Conservation (phyloP, 2,113 vertebrate genomes). For the Ceyx melanurus region DNA sequence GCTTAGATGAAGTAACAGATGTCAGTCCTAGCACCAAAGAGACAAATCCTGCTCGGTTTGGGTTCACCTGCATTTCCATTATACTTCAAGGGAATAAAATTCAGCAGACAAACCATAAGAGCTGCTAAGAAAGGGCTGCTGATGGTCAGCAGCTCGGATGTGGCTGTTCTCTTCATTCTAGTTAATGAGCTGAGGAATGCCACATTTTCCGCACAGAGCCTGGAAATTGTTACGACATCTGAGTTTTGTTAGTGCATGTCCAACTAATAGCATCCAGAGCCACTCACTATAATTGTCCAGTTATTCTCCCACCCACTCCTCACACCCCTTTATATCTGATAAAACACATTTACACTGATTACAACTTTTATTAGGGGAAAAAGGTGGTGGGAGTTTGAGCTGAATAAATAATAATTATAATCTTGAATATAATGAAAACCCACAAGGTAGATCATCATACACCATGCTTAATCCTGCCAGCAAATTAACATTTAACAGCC, state of each 20-base stretch:
- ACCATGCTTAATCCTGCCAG: not conserved
- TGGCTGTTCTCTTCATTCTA: not conserved
- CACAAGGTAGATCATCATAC: not conserved
- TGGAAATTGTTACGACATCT: not conserved
- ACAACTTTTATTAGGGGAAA: not conserved
- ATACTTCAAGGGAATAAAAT: not conserved
- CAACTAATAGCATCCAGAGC: not conserved
- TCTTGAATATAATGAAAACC: not conserved
- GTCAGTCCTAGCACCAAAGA: not conserved
- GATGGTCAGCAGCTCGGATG: not conserved
- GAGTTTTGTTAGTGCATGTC: not conserved
- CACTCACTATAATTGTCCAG: not conserved
- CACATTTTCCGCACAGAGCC: not conserved
- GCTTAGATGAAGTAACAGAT: not conserved
- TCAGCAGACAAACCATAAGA: not conserved
- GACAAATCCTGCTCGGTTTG: not conserved
- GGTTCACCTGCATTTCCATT: not conserved
- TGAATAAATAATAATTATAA: not conserved
- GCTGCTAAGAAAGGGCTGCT: not conserved
- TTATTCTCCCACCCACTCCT: fast-evolving
- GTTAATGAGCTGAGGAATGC: not conserved
- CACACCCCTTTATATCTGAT: fast-evolving
- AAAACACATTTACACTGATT: not conserved
- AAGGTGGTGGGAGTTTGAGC: not conserved
- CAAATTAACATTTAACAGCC: not conserved